phyloP scores from a whole-genome alignment of 1,140 invertebrate species.

The Heliconius eleuchia region DNA sequence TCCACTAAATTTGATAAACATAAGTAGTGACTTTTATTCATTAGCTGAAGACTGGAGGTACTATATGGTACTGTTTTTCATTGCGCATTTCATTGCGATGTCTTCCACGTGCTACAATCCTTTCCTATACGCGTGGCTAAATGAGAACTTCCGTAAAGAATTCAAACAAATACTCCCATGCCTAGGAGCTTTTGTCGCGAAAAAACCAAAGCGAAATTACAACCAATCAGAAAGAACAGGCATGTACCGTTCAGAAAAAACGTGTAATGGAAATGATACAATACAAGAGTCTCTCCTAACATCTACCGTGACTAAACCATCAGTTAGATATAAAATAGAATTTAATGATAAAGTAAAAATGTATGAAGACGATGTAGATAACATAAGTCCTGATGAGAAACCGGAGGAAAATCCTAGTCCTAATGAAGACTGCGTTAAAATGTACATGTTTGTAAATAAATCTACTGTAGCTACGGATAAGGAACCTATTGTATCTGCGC shows the following conservation, averaged over 20 bases:
- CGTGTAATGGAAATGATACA: constrained; percentile 88
- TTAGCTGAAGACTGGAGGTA: constrained; percentile 87
- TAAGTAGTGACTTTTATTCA: constrained; percentile 91
- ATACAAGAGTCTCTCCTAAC: constrained; percentile 86
- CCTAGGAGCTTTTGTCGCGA: constrained; percentile 81
- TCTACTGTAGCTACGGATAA: constrained; percentile 66
- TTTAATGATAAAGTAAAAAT: constrained; percentile 66
- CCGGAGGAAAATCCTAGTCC: constrained; percentile 66
- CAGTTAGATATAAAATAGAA: constrained; percentile 72
- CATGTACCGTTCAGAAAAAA: constrained; percentile 82
- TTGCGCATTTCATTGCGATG: constrained; percentile 97
- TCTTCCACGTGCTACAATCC: constrained; percentile 97
- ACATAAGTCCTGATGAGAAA: constrained; percentile 73
- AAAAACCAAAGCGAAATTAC: constrained; percentile 63
- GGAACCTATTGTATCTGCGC: constrained; percentile 71
- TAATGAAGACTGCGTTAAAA: constrained; percentile 73
- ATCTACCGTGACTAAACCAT: constrained; percentile 66
- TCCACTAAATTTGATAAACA: constrained; percentile 94
- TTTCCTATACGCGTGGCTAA: constrained; percentile 96
- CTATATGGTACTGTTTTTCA: constrained; percentile 92
- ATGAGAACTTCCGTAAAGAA: constrained; percentile 98
- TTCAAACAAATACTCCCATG: constrained; percentile 91
- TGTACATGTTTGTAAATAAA: constrained; percentile 78
- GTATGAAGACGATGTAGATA: constrained; percentile 64
- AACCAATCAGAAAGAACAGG: constrained; percentile 72